These are phyloP conservation scores for Blastobasis adustella DNA, from an alignment of 2,888 invertebrate species.

Conservation along the genomic window DNA sequence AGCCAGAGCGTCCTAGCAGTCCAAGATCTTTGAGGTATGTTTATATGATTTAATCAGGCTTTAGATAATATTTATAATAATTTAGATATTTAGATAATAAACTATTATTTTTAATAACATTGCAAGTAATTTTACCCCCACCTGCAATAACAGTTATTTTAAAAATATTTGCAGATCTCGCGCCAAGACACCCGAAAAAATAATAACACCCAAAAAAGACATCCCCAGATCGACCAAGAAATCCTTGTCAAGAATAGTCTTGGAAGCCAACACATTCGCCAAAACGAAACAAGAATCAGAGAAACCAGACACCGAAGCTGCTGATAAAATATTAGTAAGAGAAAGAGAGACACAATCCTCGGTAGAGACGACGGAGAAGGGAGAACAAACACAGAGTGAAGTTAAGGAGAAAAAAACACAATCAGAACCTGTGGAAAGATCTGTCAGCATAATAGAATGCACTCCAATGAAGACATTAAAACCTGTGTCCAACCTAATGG, in stretches of 20 bases:
- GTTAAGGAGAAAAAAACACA: conserved; percentile 18
- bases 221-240: conserved; percentile 41
- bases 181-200: conserved; percentile 62
- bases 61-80: not conserved
- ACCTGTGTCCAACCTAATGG: conserved; percentile 42
- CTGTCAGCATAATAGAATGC: conserved; percentile 40
- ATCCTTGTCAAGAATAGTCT: conserved; percentile 53
- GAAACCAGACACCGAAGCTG: conserved; percentile 16
- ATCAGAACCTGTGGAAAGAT: conserved; percentile 19
- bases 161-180: conserved; percentile 38
- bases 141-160: too few relatives aligned
- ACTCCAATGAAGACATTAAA: conserved; percentile 55
- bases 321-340: not conserved
- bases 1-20: conserved; percentile 28
- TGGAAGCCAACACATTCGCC: conserved; percentile 60
- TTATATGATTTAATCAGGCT: not conserved
- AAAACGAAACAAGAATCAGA: conserved; percentile 47
- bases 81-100: not conserved
- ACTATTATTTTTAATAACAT: not conserved
- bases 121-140: too few relatives aligned
- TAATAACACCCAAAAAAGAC: conserved; percentile 50
- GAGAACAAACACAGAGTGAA: not conserved
- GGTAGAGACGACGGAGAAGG: not conserved
- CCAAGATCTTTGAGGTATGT: conserved; percentile 37
- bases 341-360: too few relatives aligned